Conservation (phyloP, 2,888 invertebrate genomes). For the Sympetrum striolatum region DNA sequence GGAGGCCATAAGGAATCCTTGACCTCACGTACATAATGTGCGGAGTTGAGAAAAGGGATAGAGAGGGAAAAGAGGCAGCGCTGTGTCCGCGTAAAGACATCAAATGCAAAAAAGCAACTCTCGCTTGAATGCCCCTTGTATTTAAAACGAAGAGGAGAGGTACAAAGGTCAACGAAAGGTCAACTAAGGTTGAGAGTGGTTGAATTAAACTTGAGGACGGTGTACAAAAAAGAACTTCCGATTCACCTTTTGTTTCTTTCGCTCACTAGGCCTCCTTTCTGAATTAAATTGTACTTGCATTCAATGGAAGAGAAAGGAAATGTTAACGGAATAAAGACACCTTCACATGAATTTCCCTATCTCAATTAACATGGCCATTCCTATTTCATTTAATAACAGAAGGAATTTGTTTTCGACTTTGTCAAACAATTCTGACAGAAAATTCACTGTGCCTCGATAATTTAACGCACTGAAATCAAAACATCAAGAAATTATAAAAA, state of each 20-base stretch:
- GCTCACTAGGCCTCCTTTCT: not conserved
- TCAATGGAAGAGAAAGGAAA: too few relatives aligned
- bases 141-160: not conserved
- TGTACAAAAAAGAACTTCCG: not conserved
- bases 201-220: not conserved
- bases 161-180: not conserved
- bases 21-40: constrained; percentile 18
- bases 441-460: too few relatives aligned
- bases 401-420: too few relatives aligned
- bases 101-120: not conserved
- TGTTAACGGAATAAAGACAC: too few relatives aligned
- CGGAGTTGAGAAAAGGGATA: not conserved
- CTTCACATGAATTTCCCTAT: too few relatives aligned
- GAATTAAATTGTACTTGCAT: not conserved
- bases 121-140: not conserved
- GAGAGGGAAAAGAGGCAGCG: not conserved
- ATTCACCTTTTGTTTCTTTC: not conserved
- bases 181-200: not conserved
- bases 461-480: too few relatives aligned
- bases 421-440: too few relatives aligned
- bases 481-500: too few relatives aligned
- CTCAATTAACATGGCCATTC: too few relatives aligned
- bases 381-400: too few relatives aligned
- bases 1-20: constrained; percentile 17
- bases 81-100: not conserved